Conservation (phyloP, 2,797 vertebrate species). For the Semotilus atromaculatus region DNA sequence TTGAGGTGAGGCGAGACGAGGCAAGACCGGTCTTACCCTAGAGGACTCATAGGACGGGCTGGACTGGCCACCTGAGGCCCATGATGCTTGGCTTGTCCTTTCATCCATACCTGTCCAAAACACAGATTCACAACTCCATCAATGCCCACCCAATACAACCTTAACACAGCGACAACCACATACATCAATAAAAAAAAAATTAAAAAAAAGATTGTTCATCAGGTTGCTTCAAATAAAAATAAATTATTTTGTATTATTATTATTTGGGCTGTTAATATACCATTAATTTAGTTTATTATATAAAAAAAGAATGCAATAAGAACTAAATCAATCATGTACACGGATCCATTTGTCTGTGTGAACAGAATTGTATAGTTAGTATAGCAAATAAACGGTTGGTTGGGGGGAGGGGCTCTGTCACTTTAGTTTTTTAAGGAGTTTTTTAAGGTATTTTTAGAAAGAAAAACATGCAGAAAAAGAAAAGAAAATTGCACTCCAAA, state of each 20-base stretch:
- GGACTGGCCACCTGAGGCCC: constrained; percentile 91
- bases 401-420: not conserved
- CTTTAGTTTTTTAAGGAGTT: not conserved
- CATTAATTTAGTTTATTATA: not conserved
- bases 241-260: not conserved
- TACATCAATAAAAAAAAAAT: constrained; percentile 30
- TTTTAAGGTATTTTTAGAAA: not conserved
- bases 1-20: not conserved
- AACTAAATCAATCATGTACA: not conserved
- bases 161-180: constrained; percentile 48
- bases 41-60: constrained; percentile 93
- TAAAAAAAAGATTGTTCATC: not conserved
- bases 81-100: constrained; percentile 86
- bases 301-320: not conserved
- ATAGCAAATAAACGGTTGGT: not conserved
- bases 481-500: not conserved
- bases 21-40: constrained; percentile 85
- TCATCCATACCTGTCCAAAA: constrained; percentile 92
- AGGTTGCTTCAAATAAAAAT: not conserved
- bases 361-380: not conserved
- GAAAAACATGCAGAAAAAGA: not conserved
- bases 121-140: constrained; percentile 72
- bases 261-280: not conserved
- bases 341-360: not conserved
- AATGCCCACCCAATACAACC: constrained; percentile 33